Evolutionary conservation across 2,113 vertebrate species (phyloP).

Genomic region (Cephalopholis sonnerati): DNA sequence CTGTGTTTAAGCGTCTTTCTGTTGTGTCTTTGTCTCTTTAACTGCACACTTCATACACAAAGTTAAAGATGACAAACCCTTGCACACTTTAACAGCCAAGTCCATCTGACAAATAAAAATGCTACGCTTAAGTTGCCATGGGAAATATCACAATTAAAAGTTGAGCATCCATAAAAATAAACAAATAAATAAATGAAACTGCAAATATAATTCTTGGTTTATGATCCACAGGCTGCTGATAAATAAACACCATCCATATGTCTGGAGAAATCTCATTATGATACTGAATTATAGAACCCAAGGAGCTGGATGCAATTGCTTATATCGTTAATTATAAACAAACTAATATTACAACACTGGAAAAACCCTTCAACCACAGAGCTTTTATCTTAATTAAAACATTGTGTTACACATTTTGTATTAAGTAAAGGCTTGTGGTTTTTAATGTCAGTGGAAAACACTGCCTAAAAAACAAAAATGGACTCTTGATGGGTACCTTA

Average conservation of each 20-base stretch:
- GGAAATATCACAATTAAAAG: background rate
- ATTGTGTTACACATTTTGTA: background rate
- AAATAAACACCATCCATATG: background rate
- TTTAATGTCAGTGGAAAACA: background rate
- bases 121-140: background rate
- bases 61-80: background rate
- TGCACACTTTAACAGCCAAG: background rate
- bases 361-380: background rate
- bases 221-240: background rate
- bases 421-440: background rate
- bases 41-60: background rate
- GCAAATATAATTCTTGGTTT: background rate
- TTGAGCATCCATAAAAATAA: background rate
- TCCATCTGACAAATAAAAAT: background rate
- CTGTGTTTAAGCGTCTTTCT: background rate
- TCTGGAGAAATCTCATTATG: too few relatives aligned
- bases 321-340: background rate
- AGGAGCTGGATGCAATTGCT: background rate
- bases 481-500: background rate
- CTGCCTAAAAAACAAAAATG: background rate
- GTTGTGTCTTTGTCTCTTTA: background rate
- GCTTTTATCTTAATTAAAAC: background rate
- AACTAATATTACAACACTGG: too few relatives aligned
- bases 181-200: background rate
- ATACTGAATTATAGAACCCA: background rate